Percentiles rank a stretch among this genome's conserved stretches.
phyloP scores from a whole-genome alignment of 1,140 invertebrate species.

The Cydia fagiglandana region DNA sequence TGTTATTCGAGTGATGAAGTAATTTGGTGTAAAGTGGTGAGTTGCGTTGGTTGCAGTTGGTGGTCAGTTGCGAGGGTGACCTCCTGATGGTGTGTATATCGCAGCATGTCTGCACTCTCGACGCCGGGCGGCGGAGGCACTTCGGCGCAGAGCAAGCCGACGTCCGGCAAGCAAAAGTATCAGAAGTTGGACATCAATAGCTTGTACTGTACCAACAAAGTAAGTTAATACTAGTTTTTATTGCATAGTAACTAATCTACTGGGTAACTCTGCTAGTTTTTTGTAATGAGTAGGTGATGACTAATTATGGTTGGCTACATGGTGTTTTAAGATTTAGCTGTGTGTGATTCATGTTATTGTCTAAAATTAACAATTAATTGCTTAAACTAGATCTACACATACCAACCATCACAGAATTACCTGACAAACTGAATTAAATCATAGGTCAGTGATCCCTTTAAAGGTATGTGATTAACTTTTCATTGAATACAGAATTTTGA shows the following conservation, averaged over 20 bases:
- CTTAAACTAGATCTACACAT: not conserved
- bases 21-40: constrained; percentile 38
- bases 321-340: not conserved
- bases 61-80: constrained; percentile 75
- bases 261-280: not conserved
- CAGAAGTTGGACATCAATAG: constrained; percentile 98
- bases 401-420: too few relatives aligned
- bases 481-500: too few relatives aligned
- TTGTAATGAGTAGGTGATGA: not conserved
- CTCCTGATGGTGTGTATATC: constrained; percentile 80
- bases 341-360: not conserved
- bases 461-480: too few relatives aligned
- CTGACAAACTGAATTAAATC: too few relatives aligned
- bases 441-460: too few relatives aligned
- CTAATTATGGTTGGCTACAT: not conserved
- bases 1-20: constrained; percentile 35
- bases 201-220: constrained; percentile 93
- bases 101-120: constrained; percentile 81
- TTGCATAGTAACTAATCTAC: not conserved
- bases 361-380: not conserved
- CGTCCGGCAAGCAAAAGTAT: constrained; percentile 91
- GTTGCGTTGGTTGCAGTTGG: constrained; percentile 69
- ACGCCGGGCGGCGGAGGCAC: constrained; percentile 79
- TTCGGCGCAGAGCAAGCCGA: constrained; percentile 77
- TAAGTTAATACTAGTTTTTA: constrained; percentile 75